These are phyloP conservation scores for Acanthopleura granulata DNA, from an alignment of 2,888 invertebrate genomes.

Conservation along the genomic window DNA sequence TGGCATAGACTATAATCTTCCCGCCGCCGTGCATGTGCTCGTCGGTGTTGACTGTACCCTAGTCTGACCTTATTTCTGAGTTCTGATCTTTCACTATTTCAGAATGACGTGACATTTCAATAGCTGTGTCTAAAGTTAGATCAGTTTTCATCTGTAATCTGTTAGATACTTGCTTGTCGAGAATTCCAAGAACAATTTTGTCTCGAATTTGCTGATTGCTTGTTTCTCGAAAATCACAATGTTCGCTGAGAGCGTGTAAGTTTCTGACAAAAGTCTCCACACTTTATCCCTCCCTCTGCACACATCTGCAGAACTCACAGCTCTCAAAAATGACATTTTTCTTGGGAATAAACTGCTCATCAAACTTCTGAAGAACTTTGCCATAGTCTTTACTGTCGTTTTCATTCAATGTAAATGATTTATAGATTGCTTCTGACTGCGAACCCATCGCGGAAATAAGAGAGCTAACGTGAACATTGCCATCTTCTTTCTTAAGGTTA, in stretches of 20 bases:
- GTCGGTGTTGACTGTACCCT: not conserved
- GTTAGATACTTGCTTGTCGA: conserved; percentile 6
- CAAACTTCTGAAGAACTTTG: conserved; percentile 20
- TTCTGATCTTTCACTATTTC: conserved; percentile 12
- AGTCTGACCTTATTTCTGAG: not conserved
- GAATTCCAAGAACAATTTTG: conserved; percentile 12
- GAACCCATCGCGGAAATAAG: conserved; percentile 24
- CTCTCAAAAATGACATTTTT: conserved; percentile 24
- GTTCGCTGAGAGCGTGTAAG: conserved; percentile 19
- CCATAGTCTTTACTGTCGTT: not conserved
- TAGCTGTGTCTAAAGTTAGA: not conserved
- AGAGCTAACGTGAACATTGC: conserved; percentile 22
- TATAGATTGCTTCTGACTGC: conserved; percentile 21
- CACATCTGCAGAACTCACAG: conserved; percentile 20
- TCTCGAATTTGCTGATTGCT: conserved; percentile 6
- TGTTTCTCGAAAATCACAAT: conserved; percentile 19
- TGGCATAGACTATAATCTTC: not conserved
- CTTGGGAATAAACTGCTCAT: conserved; percentile 24
- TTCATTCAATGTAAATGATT: conserved; percentile 9
- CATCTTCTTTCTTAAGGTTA: conserved; percentile 31
- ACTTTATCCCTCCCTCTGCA: conserved; percentile 14
- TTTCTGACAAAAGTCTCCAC: conserved; percentile 22
- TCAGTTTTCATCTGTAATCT: conserved; percentile 16
- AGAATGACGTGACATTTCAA: conserved; percentile 12
- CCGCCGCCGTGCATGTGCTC: not conserved